These are phyloP conservation scores for Microchirus variegatus DNA, from an alignment of 2,797 vertebrate genomes.

Conservation along the genomic window DNA sequence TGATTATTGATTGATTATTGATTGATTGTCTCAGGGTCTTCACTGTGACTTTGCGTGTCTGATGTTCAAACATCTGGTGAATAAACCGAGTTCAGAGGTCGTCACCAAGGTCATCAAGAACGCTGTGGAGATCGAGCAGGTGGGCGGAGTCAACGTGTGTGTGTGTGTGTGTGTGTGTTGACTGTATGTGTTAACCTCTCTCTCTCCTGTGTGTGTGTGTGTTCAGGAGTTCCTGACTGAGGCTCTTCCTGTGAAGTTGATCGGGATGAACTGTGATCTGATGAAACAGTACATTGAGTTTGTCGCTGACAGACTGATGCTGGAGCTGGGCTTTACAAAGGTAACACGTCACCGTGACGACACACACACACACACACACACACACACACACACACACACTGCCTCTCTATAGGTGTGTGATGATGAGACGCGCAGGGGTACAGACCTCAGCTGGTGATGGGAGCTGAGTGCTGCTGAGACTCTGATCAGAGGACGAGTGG, in stretches of 20 bases:
- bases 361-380: neutral
- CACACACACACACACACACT: neutral
- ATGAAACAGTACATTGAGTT: constrained; percentile 98
- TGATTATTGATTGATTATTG: neutral
- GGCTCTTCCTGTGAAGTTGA: constrained; percentile 93
- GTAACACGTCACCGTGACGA: constrained; percentile 62
- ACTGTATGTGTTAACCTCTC: too few species aligned
- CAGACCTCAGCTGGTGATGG: constrained; percentile 91
- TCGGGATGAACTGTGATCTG: constrained; percentile 94
- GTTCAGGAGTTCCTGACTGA: constrained; percentile 85
- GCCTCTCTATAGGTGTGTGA: constrained; percentile 31
- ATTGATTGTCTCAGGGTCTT: constrained; percentile 82
- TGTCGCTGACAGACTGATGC: constrained; percentile 91
- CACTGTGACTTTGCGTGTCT: constrained; percentile 97
- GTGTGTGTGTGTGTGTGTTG: too few species aligned
- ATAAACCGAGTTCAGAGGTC: constrained; percentile 85
- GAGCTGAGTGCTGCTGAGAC: constrained; percentile 80
- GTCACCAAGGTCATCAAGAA: constrained; percentile 86
- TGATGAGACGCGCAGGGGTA: constrained; percentile 88
- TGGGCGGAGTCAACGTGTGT: constrained; percentile 37
- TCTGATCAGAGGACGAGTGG: constrained; percentile 53
- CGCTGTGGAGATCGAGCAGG: constrained; percentile 87
- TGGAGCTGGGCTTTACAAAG: constrained; percentile 94
- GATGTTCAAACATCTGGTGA: constrained; percentile 94
- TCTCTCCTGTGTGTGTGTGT: too few species aligned